These are phyloP conservation scores for Limonius californicus DNA, from an alignment of 1,140 invertebrate species.

Conservation along the genomic window DNA sequence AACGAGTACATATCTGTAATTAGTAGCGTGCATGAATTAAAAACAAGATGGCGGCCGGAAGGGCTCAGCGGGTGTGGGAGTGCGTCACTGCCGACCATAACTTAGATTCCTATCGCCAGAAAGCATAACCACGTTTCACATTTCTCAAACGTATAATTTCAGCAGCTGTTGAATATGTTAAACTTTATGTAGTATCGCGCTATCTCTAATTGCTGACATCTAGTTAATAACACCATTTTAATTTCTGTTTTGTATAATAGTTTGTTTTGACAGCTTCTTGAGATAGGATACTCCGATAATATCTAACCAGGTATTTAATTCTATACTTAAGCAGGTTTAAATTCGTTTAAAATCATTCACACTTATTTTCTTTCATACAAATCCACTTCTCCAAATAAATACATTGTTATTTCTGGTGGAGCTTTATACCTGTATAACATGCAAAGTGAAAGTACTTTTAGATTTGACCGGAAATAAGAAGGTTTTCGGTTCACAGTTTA, in stretches of 20 bases:
- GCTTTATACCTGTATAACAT: no score
- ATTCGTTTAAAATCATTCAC: no score
- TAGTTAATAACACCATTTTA: slow-evolving; percentile 21
- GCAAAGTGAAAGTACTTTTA: no score
- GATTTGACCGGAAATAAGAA: neutral
- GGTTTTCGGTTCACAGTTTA: neutral
- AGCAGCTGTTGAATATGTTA: slow-evolving; percentile 24
- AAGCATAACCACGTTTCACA: slow-evolving; percentile 30
- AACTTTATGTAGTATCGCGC: slow-evolving; percentile 14
- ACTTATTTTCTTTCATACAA: no score
- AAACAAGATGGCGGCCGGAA: slow-evolving; percentile 33
- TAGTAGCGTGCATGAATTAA: slow-evolving; percentile 34
- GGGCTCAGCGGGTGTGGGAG: slow-evolving; percentile 31
- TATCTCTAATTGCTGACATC: slow-evolving; percentile 20
- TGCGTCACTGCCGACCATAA: slow-evolving; percentile 33
- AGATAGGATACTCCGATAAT: neutral
- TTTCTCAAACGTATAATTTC: slow-evolving; percentile 28
- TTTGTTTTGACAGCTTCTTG: slow-evolving; percentile 14
- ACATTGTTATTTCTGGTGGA: no score
- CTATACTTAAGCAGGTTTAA: neutral
- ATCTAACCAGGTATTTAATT: neutral
- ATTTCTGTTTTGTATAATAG: slow-evolving; percentile 15
- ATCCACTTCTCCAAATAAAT: no score
- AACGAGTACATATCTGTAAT: slow-evolving; percentile 26
- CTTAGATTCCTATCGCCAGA: slow-evolving; percentile 31